Evolutionary conservation across 2,888 invertebrate genomes (phyloP), one percentile per base, ranked within the genome.

Genomic region (Drosophila borborema): DNA sequence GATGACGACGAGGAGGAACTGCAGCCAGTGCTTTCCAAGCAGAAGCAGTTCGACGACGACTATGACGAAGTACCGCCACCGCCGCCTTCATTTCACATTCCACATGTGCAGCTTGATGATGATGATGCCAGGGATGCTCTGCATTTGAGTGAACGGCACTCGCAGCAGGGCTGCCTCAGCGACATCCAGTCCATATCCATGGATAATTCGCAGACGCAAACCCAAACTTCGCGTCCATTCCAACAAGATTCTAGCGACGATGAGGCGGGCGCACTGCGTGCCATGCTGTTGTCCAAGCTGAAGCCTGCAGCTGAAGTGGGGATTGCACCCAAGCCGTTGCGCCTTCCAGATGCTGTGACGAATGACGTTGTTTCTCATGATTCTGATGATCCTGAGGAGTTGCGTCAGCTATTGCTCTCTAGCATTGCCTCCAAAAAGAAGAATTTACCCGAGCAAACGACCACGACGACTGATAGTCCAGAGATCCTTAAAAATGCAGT

Each of bases 401-500:
- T 92, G 45, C 82, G 91, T 16, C 81, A 77, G 8, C 74, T 89
- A 9, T 73, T 92, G 4, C 82, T 92, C 8, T 82, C 80, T 8
- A 91, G 83, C 55, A 90, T 92, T 67, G 83, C 85, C 0, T 70
- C 81, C 14, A 91, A 82, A 55, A 75, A 77, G 14, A 72, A 79
- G n/a, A 23, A 7, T 2, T 38, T 12, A 9, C 1, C 14, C 1
- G 46, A 49, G 4, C 40, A 18, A 3, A 2, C 23, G 9, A 23
- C n/a, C 3, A 49, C 58, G 0, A 80, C 23, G 9, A 18, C n/a
- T 3, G 46, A 61, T 0, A 80, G 78, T 55, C 88, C 91, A 1
- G 77, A 78, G 43, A 91, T 93, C n/a, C 80, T 93, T 0, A 93
- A 93, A 66, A 91, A 92, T 71, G 93, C 93, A 6, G 90, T 93